Conservation (phyloP, 2,888 invertebrate genomes). For the Dynastes grantii region DNA sequence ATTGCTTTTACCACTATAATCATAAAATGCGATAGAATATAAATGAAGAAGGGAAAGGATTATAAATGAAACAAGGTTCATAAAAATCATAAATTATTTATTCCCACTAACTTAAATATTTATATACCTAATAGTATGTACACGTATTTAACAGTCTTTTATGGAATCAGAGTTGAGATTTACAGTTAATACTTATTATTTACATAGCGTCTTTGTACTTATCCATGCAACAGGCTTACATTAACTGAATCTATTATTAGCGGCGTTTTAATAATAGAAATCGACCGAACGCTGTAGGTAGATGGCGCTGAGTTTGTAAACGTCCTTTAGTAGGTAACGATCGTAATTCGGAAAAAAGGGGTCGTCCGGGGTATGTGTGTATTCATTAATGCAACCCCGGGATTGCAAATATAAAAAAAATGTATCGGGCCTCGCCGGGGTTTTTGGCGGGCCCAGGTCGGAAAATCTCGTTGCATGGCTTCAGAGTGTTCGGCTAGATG, state of each 20-base stretch:
- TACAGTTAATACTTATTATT: constrained; percentile 49
- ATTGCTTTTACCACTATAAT: not conserved
- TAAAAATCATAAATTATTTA: constrained; percentile 51
- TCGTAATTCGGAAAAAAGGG: not conserved
- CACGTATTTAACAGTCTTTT: constrained; percentile 50
- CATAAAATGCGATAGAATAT: not conserved
- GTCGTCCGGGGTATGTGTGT: not conserved
- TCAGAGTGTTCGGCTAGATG: constrained; percentile 74
- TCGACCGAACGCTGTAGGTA: not conserved
- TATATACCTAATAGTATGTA: constrained; percentile 38
- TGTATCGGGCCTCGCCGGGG: constrained; percentile 29
- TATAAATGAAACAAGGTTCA: constrained; percentile 7
- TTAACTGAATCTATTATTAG: constrained; percentile 27
- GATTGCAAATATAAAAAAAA: constrained; percentile 47
- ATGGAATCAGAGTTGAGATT: constrained; percentile 42
- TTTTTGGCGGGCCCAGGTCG: constrained; percentile 53
- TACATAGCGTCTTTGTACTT: constrained; percentile 44
- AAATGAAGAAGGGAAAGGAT: not conserved
- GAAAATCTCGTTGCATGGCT: constrained; percentile 78
- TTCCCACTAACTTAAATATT: constrained; percentile 23
- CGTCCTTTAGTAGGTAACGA: not conserved
- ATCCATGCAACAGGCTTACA: constrained; percentile 20
- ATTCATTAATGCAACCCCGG: constrained; percentile 42
- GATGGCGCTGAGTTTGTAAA: not conserved
- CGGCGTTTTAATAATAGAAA: not conserved